These are phyloP conservation scores for Tetropium fuscum DNA, from an alignment of 2,888 invertebrate species.

Conservation along the genomic window DNA sequence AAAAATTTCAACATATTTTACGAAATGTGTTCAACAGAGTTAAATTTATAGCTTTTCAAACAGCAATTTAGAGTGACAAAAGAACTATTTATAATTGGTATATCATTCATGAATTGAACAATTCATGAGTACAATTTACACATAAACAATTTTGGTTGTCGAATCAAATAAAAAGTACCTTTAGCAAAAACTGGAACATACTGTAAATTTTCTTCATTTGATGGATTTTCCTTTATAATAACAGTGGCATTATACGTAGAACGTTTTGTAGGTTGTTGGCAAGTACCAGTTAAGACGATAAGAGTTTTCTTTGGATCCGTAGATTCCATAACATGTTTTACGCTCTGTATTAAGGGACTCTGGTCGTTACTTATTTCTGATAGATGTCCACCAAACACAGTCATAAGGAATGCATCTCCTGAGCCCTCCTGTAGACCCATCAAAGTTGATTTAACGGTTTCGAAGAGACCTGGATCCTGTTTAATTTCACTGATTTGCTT, in stretches of 20 bases:
- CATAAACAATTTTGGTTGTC: too few species aligned
- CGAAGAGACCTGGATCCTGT: slow-evolving; percentile 49
- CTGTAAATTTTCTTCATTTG: background rate
- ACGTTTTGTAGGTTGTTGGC: slow-evolving; percentile 31
- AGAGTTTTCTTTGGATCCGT: slow-evolving; percentile 52
- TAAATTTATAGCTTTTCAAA: too few species aligned
- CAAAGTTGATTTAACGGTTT: slow-evolving; percentile 51
- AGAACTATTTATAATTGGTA: too few species aligned
- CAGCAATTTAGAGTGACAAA: too few species aligned
- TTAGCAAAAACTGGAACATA: slow-evolving; percentile 30
- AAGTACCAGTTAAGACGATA: slow-evolving; percentile 53
- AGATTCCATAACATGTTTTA: slow-evolving; percentile 56
- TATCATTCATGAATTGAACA: too few species aligned
- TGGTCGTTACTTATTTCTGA: slow-evolving; percentile 49
- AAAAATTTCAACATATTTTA: too few species aligned
- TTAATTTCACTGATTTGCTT: slow-evolving; percentile 26
- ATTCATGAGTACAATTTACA: too few species aligned
- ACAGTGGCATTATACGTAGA: too few species aligned
- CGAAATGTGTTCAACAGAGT: too few species aligned
- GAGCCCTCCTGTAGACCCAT: slow-evolving; percentile 42
- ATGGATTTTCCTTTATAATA: background rate
- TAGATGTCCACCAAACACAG: slow-evolving; percentile 53
- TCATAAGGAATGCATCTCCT: slow-evolving; percentile 51
- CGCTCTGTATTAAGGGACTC: slow-evolving; percentile 52
- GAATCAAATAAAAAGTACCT: too few species aligned